Conservation (phyloP, 1,140 invertebrate species). For the Zaprionus nigranus region DNA sequence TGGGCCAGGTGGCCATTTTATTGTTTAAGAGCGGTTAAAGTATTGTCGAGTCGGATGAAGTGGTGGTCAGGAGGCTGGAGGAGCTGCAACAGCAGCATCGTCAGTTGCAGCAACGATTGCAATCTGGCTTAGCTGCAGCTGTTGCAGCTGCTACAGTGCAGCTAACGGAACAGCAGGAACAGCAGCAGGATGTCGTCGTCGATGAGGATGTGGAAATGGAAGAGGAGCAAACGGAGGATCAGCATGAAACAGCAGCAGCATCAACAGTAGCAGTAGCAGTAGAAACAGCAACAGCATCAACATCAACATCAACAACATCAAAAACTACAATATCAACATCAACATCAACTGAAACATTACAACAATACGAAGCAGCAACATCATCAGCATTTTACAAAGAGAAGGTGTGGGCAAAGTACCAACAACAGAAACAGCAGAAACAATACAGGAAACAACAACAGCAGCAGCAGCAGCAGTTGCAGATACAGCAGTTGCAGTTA, state of each 20-base stretch:
- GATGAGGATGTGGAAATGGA: constrained; percentile 7
- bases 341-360: constrained; percentile 12
- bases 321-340: constrained; percentile 11
- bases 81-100: constrained; percentile 53
- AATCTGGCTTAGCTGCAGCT: constrained; percentile 6
- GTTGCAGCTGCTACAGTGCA: constrained; percentile 11
- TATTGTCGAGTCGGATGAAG: constrained; percentile 82
- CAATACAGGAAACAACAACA: constrained; percentile 4
- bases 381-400: constrained; percentile 5
- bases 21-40: constrained; percentile 99
- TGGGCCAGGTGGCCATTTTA: constrained; percentile 98
- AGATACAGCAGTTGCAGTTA: constrained; percentile 7
- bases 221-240: constrained; percentile 10
- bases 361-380: constrained; percentile 26
- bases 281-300: constrained; percentile 20
- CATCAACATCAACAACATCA: constrained; percentile 34
- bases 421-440: constrained; percentile 14
- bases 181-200: constrained; percentile 3
- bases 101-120: constrained; percentile 8
- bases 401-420: background rate
- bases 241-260: constrained; percentile 29
- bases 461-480: constrained; percentile 1
- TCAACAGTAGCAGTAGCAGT: constrained; percentile 41
- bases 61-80: constrained; percentile 76
- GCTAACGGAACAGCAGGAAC: constrained; percentile 2